Percentiles rank a stretch among this genome's conserved stretches.
Evolutionary conservation across 2,113 vertebrate genomes (phyloP).

Genomic region (Thamnophis sirtalis): DNA sequence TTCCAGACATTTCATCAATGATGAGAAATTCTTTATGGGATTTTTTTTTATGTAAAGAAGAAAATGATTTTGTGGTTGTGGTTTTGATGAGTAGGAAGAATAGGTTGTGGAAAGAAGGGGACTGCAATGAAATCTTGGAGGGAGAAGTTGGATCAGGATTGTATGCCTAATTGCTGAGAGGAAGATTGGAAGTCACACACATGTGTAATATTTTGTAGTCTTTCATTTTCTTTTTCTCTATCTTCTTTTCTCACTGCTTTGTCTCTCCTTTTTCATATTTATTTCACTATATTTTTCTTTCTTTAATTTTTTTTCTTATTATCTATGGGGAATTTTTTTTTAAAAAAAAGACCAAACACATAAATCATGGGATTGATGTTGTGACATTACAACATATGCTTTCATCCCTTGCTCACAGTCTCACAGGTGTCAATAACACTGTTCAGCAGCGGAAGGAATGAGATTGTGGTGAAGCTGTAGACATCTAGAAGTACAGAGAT

Average conservation of each 20-base stretch:
- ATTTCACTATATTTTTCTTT: neutral
- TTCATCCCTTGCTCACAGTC: neutral
- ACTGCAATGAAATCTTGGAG: neutral
- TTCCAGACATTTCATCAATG: neutral
- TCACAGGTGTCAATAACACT: neutral
- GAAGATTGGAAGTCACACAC: neutral
- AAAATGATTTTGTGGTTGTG: neutral
- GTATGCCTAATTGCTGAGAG: neutral
- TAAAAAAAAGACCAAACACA: neutral
- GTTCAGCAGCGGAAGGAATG: neutral
- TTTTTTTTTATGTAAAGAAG: neutral
- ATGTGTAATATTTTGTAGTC: too few relatives aligned
- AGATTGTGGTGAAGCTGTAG: neutral
- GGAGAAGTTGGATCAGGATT: neutral
- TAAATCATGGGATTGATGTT: neutral
- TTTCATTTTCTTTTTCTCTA: neutral
- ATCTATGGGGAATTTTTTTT: neutral
- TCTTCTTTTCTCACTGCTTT: neutral
- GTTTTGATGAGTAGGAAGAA: neutral
- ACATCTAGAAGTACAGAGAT: neutral
- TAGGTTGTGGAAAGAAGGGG: too few relatives aligned
- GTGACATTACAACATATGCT: neutral
- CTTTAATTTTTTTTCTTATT: too few relatives aligned
- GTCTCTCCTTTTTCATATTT: neutral
- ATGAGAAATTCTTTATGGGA: neutral